Evolutionary conservation across 2,113 vertebrate species (phyloP).

Genomic region (Scatophagus argus): DNA sequence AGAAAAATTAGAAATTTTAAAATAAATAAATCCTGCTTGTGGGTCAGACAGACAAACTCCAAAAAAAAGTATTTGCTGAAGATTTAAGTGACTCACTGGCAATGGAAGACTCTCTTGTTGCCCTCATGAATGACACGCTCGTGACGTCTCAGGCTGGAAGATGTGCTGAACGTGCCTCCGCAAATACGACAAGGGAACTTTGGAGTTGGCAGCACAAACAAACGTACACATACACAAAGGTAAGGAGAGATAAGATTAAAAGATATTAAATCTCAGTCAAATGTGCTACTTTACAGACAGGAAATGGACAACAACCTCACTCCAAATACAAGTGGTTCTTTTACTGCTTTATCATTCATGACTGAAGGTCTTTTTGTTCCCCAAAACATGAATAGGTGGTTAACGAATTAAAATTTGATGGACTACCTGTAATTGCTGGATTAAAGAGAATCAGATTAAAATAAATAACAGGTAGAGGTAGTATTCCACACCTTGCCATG

Average conservation of each 20-base stretch:
- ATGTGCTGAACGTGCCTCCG: conserved; percentile 92
- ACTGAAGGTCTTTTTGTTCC: background rate
- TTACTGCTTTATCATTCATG: background rate
- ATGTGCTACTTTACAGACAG: background rate
- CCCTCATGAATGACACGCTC: conserved; percentile 94
- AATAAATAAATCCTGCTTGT: background rate
- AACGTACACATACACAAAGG: conserved; percentile 41
- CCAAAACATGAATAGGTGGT: background rate
- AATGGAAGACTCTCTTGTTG: conserved; percentile 93
- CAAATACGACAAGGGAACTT: conserved; percentile 94
- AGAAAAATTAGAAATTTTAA: background rate
- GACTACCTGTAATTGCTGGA: too few species aligned
- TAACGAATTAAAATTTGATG: background rate
- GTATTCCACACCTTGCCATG: conserved; percentile 74
- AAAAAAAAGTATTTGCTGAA: background rate
- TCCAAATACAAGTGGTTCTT: background rate
- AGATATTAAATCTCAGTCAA: background rate
- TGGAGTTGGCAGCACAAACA: conserved; percentile 26
- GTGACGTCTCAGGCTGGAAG: conserved; percentile 91
- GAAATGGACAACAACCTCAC: conserved; percentile 1
- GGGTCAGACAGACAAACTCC: too few species aligned
- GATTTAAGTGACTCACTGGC: conserved; percentile 85
- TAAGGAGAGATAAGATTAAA: background rate
- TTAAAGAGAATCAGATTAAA: background rate
- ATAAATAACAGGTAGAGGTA: rapidly evolving